Evolutionary conservation across 2,797 vertebrate species (phyloP).

Genomic region (Semotilus atromaculatus): DNA sequence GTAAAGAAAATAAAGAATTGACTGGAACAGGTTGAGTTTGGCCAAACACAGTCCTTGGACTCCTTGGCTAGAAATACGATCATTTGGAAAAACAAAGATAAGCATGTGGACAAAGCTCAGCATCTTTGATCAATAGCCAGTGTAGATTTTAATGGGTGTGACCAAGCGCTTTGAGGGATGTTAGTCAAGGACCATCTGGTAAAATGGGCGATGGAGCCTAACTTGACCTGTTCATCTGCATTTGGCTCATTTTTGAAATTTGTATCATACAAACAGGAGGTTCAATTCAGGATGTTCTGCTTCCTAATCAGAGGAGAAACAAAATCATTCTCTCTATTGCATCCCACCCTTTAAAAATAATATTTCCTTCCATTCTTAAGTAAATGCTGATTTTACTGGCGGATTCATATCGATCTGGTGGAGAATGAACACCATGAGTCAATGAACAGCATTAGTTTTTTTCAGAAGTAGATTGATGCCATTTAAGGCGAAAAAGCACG

Average conservation of each 20-base stretch:
- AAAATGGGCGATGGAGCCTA: constrained; percentile 14
- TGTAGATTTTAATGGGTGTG: constrained; percentile 43
- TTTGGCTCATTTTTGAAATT: neutral
- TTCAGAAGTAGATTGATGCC: too few relatives aligned
- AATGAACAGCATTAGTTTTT: too few relatives aligned
- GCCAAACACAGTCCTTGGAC: constrained; percentile 31
- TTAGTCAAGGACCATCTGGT: constrained; percentile 2
- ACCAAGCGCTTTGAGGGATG: constrained; percentile 22
- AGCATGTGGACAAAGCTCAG: constrained; percentile 52
- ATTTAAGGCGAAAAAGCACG: constrained; percentile 5
- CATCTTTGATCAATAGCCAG: constrained; percentile 54
- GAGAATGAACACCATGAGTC: neutral
- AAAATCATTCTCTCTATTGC: neutral
- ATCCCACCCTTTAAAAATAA: constrained; percentile 15
- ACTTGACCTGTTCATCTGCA: constrained; percentile 5
- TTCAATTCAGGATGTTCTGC: constrained; percentile 11
- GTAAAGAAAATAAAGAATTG: constrained; percentile 47
- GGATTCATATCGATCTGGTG: constrained; percentile 1
- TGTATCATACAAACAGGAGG: constrained; percentile 5
- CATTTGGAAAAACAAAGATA: constrained; percentile 56
- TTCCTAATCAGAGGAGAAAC: constrained; percentile 24
- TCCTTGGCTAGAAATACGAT: constrained; percentile 37
- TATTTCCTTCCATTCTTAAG: neutral
- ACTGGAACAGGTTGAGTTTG: constrained; percentile 25
- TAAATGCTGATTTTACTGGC: constrained; percentile 15